Conservation (phyloP, 1,140 invertebrate species). For the Leptinotarsa texana region DNA sequence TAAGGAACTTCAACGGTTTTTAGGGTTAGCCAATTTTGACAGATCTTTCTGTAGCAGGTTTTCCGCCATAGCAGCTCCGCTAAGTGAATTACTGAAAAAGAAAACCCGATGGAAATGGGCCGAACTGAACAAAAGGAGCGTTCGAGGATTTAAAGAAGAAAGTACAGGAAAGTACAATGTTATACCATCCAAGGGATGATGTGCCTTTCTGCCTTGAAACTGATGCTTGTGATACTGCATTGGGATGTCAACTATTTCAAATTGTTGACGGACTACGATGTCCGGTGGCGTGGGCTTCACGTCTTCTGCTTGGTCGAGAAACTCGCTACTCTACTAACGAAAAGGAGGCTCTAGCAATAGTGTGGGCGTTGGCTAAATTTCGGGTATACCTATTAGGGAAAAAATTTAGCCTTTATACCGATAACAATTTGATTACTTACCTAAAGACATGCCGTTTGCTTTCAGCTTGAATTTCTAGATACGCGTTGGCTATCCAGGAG, state of each 20-base stretch:
- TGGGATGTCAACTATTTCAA: no score
- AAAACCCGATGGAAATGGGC: not conserved
- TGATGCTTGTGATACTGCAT: conserved; percentile 5
- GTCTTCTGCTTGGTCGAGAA: not conserved
- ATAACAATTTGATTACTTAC: conserved; percentile 7
- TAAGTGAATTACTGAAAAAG: not conserved
- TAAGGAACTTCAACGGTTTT: conserved; percentile 13
- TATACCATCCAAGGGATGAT: conserved; percentile 22
- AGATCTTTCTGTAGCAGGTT: conserved; percentile 16
- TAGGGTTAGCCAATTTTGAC: conserved; percentile 18
- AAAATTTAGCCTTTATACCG: conserved; percentile 11
- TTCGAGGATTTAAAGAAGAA: not conserved
- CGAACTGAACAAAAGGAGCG: not conserved
- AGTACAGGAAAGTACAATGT: conserved; percentile 5
- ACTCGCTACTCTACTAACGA: not conserved
- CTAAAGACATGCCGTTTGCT: conserved; percentile 14
- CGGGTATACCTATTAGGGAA: not conserved
- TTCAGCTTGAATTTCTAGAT: conserved; percentile 8
- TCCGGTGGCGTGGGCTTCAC: not conserved
- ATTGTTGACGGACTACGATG: not conserved
- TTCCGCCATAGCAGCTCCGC: conserved; percentile 12
- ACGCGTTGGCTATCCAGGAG: conserved; percentile 8
- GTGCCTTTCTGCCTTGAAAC: conserved; percentile 16
- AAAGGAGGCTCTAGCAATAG: not conserved
- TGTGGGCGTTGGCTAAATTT: not conserved